Evolutionary conservation across 2,888 invertebrate genomes (phyloP).

Genomic region (Alcis repandata): DNA sequence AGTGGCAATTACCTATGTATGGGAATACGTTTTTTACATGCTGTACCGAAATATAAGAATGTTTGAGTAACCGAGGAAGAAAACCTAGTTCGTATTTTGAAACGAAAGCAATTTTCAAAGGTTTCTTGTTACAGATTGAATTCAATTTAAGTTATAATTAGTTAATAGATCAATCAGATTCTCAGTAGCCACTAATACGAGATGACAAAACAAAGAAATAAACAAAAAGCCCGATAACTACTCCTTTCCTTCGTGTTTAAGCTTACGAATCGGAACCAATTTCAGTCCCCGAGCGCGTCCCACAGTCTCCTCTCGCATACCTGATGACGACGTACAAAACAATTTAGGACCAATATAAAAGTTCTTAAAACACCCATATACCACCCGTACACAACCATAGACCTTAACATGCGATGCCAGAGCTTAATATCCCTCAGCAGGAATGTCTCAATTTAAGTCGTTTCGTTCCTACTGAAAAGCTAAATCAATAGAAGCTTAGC

Average conservation of each 20-base stretch:
- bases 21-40: too few relatives aligned
- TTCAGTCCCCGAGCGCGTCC: conserved; percentile 50
- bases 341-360: conserved; percentile 53
- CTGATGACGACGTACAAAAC: conserved; percentile 61
- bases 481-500: conserved; percentile 31
- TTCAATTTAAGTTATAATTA: neutral
- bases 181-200: neutral
- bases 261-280: conserved; percentile 53
- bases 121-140: too few relatives aligned
- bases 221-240: neutral
- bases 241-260: conserved; percentile 2
- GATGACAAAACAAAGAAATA: neutral
- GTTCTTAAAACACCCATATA: conserved; percentile 28
- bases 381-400: neutral
- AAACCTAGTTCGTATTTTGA: too few relatives aligned
- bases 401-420: neutral
- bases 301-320: conserved; percentile 56
- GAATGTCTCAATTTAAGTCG: neutral
- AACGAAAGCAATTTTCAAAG: too few relatives aligned
- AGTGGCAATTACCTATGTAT: too few relatives aligned
- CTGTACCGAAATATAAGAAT: too few relatives aligned
- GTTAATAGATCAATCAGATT: neutral
- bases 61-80: too few relatives aligned
- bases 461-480: conserved; percentile 2
- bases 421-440: conserved; percentile 1